These are phyloP conservation scores for Mormoops blainvillei DNA, from an alignment of 2,113 vertebrate genomes.

Conservation along the genomic window DNA sequence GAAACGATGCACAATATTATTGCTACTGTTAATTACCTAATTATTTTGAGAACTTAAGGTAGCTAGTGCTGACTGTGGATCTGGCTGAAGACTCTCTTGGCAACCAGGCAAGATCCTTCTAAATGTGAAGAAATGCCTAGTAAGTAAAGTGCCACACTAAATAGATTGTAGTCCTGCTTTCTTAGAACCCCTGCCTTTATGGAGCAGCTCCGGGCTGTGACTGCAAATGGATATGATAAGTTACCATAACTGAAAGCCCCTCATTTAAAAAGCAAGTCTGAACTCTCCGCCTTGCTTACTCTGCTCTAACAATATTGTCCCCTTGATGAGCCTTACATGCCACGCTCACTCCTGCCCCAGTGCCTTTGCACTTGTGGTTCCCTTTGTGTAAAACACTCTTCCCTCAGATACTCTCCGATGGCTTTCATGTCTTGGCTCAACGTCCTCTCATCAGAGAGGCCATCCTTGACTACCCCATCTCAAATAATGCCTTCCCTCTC, in stretches of 20 bases:
- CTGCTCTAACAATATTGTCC: background rate
- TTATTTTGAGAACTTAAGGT: background rate
- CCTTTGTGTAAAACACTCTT: background rate
- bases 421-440: background rate
- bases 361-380: background rate
- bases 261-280: background rate
- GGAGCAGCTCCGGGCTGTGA: background rate
- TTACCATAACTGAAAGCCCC: background rate
- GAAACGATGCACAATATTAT: background rate
- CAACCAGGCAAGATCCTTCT: background rate
- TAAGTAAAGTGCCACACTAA: background rate
- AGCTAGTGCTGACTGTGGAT: background rate
- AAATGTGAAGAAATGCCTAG: background rate
- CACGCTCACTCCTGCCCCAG: background rate
- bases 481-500: background rate
- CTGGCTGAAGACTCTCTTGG: background rate
- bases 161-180: background rate
- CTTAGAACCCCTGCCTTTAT: background rate
- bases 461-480: background rate
- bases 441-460: background rate
- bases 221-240: background rate
- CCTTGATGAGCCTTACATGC: too few species aligned
- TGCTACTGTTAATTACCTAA: background rate
- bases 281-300: background rate
- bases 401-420: background rate